A percentile compares a stretch with the other conserved stretches of the same genome.
phyloP scores from a whole-genome alignment of 30 jellyfish, hydroid and myxozoan genomes.

The Aurelia sp. region DNA sequence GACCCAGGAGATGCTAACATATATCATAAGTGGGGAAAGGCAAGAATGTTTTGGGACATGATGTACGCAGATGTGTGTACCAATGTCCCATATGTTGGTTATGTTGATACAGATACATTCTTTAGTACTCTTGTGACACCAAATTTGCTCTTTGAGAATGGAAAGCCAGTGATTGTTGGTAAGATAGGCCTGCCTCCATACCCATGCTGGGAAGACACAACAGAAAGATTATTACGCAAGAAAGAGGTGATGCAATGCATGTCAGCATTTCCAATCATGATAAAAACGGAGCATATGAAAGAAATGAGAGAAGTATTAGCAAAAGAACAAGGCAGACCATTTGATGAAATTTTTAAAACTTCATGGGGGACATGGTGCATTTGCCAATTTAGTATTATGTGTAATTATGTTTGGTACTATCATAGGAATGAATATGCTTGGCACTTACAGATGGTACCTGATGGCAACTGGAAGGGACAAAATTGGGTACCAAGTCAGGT shows the following conservation, averaged over 20 bases:
- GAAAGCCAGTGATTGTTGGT: constrained; percentile 60
- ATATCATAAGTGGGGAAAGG: constrained; percentile 39
- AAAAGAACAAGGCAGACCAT: constrained; percentile 28
- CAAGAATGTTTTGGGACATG: constrained; percentile 75
- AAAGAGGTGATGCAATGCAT: constrained; percentile 68
- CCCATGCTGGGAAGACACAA: constrained; percentile 48
- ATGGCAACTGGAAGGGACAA: constrained; percentile 31
- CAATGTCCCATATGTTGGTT: constrained; percentile 59
- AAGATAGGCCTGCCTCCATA: constrained; percentile 37
- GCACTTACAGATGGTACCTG: constrained; percentile 68
- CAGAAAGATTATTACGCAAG: constrained; percentile 46
- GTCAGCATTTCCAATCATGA: constrained; percentile 73
- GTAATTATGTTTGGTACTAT: constrained; percentile 69
- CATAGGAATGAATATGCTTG: constrained; percentile 70
- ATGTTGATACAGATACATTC: constrained; percentile 71
- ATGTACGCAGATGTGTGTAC: constrained; percentile 64
- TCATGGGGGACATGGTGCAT: constrained; percentile 46
- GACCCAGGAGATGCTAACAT: constrained; percentile 30
- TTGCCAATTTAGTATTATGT: constrained; percentile 65
- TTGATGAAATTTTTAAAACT: constrained; percentile 40
- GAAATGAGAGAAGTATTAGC: constrained; percentile 55
- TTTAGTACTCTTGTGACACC: constrained; percentile 70
- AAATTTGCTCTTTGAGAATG: constrained; percentile 41
- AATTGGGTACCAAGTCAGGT: constrained; percentile 54
- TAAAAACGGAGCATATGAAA: constrained; percentile 44